Evolutionary conservation across 2,113 vertebrate species (phyloP), one percentile per base, ranked within the genome.

Genomic region (Heptranchias perlo): DNA sequence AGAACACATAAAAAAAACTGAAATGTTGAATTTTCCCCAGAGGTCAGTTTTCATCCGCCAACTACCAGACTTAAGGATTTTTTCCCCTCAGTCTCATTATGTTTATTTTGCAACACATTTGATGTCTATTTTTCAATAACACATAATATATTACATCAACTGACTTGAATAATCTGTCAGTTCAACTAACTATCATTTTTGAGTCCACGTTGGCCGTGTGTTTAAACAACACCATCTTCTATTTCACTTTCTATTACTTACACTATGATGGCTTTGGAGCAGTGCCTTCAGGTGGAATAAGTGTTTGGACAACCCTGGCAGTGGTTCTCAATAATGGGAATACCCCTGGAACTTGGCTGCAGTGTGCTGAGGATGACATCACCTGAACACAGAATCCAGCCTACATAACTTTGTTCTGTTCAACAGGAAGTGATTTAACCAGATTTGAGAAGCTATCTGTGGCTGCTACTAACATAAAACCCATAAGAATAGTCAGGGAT

Each of bases 1-100:
- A 65, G 91, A 96, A 96, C 96, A 96, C 96, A 96, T 96, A 96
- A 94, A 96, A 73, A 97, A 97, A 96, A 96, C 14, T 95, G 65
- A 95, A 73, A 73, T 69, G 44, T 31, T 69, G 47, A 95, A 49
- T 39, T 95, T 95, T 95, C 44, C 65, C 25, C 28, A 14, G 13
- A 73, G 65, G 35, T 35, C 44, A 69, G 23, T 95, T 95, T 69
- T 21, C 4, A 95, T 73, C 10, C 47, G 49, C 47, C 84, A 39
- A 87, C 49, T 44, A 58, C 39, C 61, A 65, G 61, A 44, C 64
- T 61, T 39, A 4, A 62, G 13, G 44, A n/a, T 35, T 65, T 47
- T 62, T 62, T 14, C 23, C 11, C 64, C 8, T 11, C 86, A 92
- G 84, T 62, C 54, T 93, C 16, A 62, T 1, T 18, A 91, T n/a